Percentiles rank a stretch among this genome's conserved stretches.
phyloP scores from a whole-genome alignment of 2,888 invertebrate species.

The Cryptosula pallasiana region DNA sequence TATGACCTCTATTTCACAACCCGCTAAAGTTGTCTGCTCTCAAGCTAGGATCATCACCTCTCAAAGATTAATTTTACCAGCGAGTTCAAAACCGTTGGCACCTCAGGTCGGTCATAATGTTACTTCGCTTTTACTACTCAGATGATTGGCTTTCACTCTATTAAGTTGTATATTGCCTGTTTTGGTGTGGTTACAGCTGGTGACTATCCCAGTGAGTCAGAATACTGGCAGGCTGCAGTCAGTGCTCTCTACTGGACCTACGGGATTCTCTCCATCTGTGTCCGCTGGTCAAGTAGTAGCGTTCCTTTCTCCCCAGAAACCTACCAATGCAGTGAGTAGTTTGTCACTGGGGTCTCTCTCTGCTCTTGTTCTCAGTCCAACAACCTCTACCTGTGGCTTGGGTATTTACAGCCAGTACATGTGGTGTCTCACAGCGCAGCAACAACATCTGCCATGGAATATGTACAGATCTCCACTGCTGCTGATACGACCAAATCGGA shows the following conservation, averaged over 20 bases:
- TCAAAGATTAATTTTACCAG: conserved; percentile 5
- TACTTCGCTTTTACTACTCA: too few species aligned
- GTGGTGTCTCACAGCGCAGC: too few species aligned
- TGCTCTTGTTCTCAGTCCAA: too few species aligned
- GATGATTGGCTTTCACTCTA: too few species aligned
- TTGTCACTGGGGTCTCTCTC: too few species aligned
- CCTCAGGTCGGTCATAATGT: not conserved
- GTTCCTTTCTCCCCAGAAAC: conserved; percentile 7
- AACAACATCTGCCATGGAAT: too few species aligned
- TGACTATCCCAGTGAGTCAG: conserved; percentile 2
- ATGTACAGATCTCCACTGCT: not conserved
- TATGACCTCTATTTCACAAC: not conserved
- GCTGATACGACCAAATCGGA: not conserved
- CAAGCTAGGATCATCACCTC: too few species aligned
- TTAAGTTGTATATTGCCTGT: too few species aligned
- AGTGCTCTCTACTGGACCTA: not conserved
- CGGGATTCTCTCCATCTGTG: not conserved
- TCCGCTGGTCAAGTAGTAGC: not conserved
- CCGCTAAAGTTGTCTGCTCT: not conserved
- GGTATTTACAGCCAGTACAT: too few species aligned
- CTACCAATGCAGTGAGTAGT: not conserved
- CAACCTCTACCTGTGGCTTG: too few species aligned
- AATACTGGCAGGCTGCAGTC: not conserved
- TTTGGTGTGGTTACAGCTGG: not conserved
- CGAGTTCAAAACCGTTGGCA: not conserved